Conservation (phyloP, 1,140 invertebrate genomes). For the Hycleus cichorii region DNA sequence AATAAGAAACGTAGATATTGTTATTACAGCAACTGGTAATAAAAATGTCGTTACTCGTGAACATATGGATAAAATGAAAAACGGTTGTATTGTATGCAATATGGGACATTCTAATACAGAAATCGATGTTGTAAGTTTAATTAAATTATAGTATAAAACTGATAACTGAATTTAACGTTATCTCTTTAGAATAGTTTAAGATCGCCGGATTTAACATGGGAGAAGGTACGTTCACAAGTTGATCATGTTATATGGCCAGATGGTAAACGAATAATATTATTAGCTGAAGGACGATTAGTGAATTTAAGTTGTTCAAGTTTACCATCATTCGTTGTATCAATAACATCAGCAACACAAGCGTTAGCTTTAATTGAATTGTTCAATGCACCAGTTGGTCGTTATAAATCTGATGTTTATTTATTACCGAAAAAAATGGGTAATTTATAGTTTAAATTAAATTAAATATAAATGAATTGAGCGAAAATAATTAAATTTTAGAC, state of each 20-base stretch:
- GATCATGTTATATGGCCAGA: constrained; percentile 96
- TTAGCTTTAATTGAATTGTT: constrained; percentile 93
- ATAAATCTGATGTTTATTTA: constrained; percentile 95
- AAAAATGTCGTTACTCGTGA: constrained; percentile 93
- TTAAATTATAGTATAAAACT: background rate
- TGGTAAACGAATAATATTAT: constrained; percentile 82
- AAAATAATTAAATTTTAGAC: constrained; percentile 53
- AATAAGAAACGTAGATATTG: constrained; percentile 87
- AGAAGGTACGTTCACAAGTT: constrained; percentile 94
- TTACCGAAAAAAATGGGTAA: constrained; percentile 97
- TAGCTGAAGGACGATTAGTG: constrained; percentile 91
- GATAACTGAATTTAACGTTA: too few species aligned
- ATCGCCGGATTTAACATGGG: constrained; percentile 93
- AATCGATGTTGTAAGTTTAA: constrained; percentile 81
- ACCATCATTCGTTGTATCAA: constrained; percentile 95
- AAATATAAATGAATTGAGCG: background rate
- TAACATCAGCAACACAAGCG: constrained; percentile 90
- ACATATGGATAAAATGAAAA: constrained; percentile 96
- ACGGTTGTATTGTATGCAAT: constrained; percentile 93
- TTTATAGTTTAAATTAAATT: constrained; percentile 18
- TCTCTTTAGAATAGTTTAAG: constrained; percentile 73
- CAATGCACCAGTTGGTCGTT: constrained; percentile 87
- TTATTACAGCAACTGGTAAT: constrained; percentile 93
- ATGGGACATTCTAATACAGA: constrained; percentile 99
- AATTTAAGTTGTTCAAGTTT: constrained; percentile 96